Evolutionary conservation across 2,113 vertebrate species (phyloP).

Genomic region (Vulpes vulpes): DNA sequence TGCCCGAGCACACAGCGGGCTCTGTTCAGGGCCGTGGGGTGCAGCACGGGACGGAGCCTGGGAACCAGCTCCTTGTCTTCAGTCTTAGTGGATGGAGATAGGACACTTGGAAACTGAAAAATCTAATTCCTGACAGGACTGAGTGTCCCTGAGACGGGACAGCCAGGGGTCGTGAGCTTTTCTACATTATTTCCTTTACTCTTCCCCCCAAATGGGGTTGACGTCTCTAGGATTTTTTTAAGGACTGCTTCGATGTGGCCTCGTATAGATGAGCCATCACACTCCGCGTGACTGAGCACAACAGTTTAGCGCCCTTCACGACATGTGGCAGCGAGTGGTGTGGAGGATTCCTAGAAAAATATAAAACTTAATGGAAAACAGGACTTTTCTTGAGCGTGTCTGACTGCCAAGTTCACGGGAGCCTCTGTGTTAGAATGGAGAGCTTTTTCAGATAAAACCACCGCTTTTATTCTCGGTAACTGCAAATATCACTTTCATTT

Average conservation of each 20-base stretch:
- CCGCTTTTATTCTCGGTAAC: conserved; percentile 69
- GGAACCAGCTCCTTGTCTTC: not conserved
- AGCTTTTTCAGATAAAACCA: conserved; percentile 69
- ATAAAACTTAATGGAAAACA: conserved; percentile 73
- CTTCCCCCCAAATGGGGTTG: not conserved
- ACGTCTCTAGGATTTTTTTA: not conserved
- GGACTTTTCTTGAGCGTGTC: conserved; percentile 6
- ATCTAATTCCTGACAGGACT: not conserved
- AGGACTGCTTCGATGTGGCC: not conserved
- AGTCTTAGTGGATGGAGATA: not conserved
- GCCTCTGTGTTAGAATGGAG: conserved; percentile 61
- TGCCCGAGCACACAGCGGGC: not conserved
- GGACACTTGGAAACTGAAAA: not conserved
- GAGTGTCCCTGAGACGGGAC: not conserved
- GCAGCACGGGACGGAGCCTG: not conserved
- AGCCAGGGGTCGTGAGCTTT: not conserved
- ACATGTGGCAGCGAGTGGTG: not conserved
- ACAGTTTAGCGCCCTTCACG: not conserved
- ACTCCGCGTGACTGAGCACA: not conserved
- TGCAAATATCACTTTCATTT: conserved; percentile 65
- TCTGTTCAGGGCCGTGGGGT: not conserved
- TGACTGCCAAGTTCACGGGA: conserved; percentile 61
- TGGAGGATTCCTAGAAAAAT: conserved; percentile 67
- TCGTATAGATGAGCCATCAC: not conserved
- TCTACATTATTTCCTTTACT: not conserved